Evolutionary conservation across 2,888 invertebrate genomes (phyloP).

Genomic region (Cephonodes hylas): DNA sequence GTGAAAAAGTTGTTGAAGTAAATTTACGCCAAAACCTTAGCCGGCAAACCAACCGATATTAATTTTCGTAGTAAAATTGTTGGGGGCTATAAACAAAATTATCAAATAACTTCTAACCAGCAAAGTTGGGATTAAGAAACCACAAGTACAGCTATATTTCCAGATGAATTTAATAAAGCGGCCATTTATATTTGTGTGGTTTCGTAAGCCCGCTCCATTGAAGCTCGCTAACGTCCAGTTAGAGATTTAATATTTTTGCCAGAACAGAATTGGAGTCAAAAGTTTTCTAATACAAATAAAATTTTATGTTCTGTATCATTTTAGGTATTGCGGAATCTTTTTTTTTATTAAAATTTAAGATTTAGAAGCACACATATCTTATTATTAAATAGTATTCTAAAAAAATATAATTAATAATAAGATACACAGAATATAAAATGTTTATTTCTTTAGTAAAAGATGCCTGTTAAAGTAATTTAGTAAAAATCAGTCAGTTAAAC

Average conservation of each 20-base stretch:
- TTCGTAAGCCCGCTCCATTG: background rate
- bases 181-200: background rate
- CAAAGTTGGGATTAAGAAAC: background rate
- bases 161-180: background rate
- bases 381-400: too few relatives aligned
- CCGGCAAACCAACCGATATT: background rate
- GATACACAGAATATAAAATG: too few relatives aligned
- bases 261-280: background rate
- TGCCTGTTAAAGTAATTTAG: too few relatives aligned
- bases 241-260: background rate
- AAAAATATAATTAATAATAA: too few relatives aligned
- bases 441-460: too few relatives aligned
- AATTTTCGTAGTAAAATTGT: background rate
- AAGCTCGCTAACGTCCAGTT: background rate
- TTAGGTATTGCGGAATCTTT: too few relatives aligned
- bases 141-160: background rate
- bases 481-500: too few relatives aligned
- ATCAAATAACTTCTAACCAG: background rate
- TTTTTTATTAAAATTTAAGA: too few relatives aligned
- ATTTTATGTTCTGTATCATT: too few relatives aligned
- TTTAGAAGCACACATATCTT: too few relatives aligned
- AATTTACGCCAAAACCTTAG: too few relatives aligned
- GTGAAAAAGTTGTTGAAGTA: too few relatives aligned
- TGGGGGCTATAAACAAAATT: background rate
- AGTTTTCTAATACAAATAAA: background rate